phyloP scores from a whole-genome alignment of 2,888 invertebrate genomes.

The Lasioglossum vierecki region DNA sequence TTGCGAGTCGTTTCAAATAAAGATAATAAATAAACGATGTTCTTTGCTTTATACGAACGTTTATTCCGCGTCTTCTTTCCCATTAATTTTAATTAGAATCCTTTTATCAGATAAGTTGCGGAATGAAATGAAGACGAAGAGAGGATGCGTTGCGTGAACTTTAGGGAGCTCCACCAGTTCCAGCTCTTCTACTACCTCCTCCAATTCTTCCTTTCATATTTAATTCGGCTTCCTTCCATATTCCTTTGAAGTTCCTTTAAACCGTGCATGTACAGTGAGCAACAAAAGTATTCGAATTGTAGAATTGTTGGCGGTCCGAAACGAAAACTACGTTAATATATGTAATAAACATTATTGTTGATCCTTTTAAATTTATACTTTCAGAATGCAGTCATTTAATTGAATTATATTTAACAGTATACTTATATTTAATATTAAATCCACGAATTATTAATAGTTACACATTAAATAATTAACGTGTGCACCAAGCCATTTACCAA shows the following conservation, averaged over 20 bases:
- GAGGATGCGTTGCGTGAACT: neutral
- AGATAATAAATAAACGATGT: neutral
- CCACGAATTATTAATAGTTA: no score
- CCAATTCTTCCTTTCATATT: slow-evolving; percentile 14
- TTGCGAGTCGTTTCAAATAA: neutral
- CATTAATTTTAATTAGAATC: neutral
- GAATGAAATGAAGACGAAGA: neutral
- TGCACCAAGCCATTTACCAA: no score
- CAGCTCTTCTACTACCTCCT: slow-evolving; percentile 9
- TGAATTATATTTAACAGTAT: no score
- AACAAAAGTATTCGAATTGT: neutral
- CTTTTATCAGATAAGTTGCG: neutral
- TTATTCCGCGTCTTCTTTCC: neutral
- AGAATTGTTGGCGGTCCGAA: neutral
- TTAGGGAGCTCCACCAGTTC: slow-evolving; percentile 1
- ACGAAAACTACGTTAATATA: neutral
- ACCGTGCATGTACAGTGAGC: slow-evolving; percentile 11
- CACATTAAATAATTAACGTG: no score
- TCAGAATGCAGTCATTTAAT: neutral
- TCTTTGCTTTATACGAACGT: neutral
- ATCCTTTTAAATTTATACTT: neutral
- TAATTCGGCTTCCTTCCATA: slow-evolving; percentile 22
- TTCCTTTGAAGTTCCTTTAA: slow-evolving; percentile 17
- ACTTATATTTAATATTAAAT: neutral
- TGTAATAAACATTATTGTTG: neutral